A percentile compares a stretch with the other conserved stretches of the same genome.
Conservation (phyloP, 2,113 vertebrate species). For the Myrmecophaga tridactyla region DNA sequence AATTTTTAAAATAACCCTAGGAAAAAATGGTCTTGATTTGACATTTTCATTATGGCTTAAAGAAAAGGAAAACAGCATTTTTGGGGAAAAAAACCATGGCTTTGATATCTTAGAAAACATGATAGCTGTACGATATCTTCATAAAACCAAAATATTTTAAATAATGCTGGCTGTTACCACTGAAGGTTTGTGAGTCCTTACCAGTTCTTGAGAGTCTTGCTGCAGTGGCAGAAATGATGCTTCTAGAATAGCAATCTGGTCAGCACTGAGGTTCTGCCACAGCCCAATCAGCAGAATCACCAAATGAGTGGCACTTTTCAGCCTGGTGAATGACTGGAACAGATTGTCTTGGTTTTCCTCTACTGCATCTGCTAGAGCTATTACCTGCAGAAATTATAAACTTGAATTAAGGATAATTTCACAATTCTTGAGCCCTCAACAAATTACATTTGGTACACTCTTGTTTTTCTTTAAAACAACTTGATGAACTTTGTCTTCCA, state of each 20-base stretch:
- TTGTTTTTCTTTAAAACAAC: constrained; percentile 74
- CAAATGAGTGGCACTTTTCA: constrained; percentile 91
- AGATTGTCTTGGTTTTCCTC: constrained; percentile 89
- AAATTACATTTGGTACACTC: constrained; percentile 66
- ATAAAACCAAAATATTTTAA: not conserved
- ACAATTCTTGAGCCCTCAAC: constrained; percentile 28
- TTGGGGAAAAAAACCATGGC: not conserved
- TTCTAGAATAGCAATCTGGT: constrained; percentile 92
- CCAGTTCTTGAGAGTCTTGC: constrained; percentile 92
- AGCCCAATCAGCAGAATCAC: constrained; percentile 91
- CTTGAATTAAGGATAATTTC: constrained; percentile 73
- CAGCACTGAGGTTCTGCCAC: constrained; percentile 90
- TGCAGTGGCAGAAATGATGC: constrained; percentile 91
- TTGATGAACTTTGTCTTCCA: constrained; percentile 75
- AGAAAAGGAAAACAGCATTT: constrained; percentile 47
- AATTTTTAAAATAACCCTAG: constrained; percentile 30
- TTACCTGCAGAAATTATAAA: constrained; percentile 87
- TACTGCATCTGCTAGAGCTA: constrained; percentile 92
- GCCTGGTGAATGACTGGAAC: constrained; percentile 87
- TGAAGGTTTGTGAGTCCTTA: constrained; percentile 76
- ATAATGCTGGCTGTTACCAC: not conserved
- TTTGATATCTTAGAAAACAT: constrained; percentile 22
- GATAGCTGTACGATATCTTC: not conserved
- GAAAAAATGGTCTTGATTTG: not conserved
- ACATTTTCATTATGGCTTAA: constrained; percentile 44